Conservation (phyloP, 2,888 invertebrate species). For the Cacoxenus indagator region DNA sequence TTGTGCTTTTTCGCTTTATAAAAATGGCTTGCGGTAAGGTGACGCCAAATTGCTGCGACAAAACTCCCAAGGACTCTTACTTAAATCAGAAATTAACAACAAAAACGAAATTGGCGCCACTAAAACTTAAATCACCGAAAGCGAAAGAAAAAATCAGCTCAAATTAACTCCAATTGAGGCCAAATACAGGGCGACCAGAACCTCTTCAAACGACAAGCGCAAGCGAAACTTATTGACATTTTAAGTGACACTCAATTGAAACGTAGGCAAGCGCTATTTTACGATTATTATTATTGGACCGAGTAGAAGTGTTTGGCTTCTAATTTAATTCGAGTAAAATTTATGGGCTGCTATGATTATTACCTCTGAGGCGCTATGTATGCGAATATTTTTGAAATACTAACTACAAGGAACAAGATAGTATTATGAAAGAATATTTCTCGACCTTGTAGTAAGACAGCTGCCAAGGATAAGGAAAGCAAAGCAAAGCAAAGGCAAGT, state of each 20-base stretch:
- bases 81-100: too few relatives aligned
- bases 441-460: neutral
- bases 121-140: neutral
- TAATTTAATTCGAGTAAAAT: too few relatives aligned
- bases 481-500: neutral
- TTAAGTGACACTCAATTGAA: neutral
- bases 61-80: too few relatives aligned
- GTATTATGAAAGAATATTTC: neutral
- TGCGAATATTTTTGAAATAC: neutral
- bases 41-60: too few relatives aligned
- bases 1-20: neutral
- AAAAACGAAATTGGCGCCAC: neutral
- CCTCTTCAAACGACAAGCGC: too few relatives aligned
- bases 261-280: too few relatives aligned
- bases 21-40: neutral
- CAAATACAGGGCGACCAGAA: too few relatives aligned
- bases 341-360: neutral
- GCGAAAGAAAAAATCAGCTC: too few relatives aligned
- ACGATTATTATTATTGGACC: too few relatives aligned
- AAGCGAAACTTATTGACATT: too few relatives aligned
- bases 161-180: too few relatives aligned
- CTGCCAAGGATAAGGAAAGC: neutral
- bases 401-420: neutral
- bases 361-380: neutral
- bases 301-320: too few relatives aligned